phyloP scores from a whole-genome alignment of 2,113 vertebrate species.

The Myiozetetes cayanensis region DNA sequence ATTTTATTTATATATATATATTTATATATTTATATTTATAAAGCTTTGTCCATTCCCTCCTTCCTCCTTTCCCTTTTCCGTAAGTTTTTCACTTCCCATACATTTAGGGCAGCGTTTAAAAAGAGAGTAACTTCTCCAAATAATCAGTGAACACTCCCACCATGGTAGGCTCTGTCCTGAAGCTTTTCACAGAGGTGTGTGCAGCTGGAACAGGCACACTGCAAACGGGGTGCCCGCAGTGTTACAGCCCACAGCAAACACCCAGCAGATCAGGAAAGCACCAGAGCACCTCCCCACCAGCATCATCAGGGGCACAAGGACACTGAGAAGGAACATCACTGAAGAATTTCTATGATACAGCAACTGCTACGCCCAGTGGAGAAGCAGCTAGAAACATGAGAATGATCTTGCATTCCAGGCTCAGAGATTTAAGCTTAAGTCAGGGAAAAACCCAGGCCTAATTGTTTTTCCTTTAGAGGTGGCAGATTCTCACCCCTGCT shows the following conservation, averaged over 20 bases:
- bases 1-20: neutral
- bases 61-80: neutral
- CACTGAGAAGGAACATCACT: too few relatives aligned
- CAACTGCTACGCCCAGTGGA: neutral
- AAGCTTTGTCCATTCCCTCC: neutral
- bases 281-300: neutral
- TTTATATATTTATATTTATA: neutral
- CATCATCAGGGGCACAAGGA: neutral
- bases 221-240: neutral
- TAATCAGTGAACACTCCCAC: fast-evolving
- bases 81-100: neutral
- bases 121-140: neutral
- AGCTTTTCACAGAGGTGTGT: neutral
- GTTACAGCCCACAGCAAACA: neutral
- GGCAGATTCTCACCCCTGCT: neutral
- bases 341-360: neutral
- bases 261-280: neutral
- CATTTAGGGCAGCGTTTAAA: neutral
- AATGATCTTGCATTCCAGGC: neutral
- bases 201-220: neutral
- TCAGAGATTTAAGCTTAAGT: neutral
- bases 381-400: neutral
- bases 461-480: neutral
- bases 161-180: fast-evolving
- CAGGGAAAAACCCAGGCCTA: neutral